These are phyloP conservation scores for Odontesthes bonariensis DNA, from an alignment of 2,113 vertebrate genomes.

Conservation along the genomic window DNA sequence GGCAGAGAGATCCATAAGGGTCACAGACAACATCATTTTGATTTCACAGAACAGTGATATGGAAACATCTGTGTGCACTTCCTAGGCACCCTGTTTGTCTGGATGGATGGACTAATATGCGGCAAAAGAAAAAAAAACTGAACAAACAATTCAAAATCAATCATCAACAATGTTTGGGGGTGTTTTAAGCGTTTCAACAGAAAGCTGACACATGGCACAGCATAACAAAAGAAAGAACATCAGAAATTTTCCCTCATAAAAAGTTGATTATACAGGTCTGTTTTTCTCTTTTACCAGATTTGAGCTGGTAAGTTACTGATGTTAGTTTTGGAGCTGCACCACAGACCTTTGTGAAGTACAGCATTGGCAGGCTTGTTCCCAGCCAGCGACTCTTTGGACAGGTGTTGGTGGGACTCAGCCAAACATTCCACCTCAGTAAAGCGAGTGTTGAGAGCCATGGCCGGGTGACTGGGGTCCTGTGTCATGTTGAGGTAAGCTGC, in stretches of 20 bases:
- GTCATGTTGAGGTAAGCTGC: conserved; percentile 98
- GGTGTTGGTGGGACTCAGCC: conserved; percentile 97
- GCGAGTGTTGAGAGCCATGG: conserved; percentile 96
- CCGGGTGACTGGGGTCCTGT: conserved; percentile 94
- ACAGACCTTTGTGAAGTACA: conserved; percentile 95
- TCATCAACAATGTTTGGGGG: neutral
- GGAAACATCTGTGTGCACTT: conserved; percentile 24
- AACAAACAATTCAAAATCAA: neutral
- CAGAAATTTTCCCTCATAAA: neutral
- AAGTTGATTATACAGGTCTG: neutral
- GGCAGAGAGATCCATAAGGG: conserved; percentile 21
- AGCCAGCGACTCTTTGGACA: conserved; percentile 97
- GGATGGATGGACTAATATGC: neutral
- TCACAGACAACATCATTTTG: conserved; percentile 29
- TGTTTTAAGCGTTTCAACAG: neutral
- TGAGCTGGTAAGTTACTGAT: neutral
- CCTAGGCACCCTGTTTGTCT: neutral
- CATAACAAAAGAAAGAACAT: neutral
- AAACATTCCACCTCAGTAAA: conserved; percentile 97
- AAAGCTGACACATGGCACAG: neutral
- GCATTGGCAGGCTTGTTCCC: conserved; percentile 98
- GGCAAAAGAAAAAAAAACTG: neutral
- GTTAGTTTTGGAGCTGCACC: neutral
- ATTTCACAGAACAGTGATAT: conserved; percentile 1
- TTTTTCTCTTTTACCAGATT: neutral